Evolutionary conservation across 2,797 vertebrate genomes (phyloP).

Genomic region (Chaenodraco wilsoni): DNA sequence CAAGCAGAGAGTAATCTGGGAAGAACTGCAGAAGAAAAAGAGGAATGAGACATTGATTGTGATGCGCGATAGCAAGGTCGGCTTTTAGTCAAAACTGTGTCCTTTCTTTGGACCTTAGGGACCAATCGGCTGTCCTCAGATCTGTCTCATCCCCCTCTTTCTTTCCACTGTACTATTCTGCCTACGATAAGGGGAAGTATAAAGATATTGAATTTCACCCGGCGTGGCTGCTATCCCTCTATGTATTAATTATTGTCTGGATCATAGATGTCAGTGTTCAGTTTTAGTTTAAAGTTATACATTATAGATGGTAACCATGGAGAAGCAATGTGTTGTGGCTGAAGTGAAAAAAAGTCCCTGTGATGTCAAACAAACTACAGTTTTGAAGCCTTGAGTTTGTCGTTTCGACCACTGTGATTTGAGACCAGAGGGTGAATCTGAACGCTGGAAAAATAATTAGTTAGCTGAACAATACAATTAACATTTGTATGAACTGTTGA

Average conservation of each 20-base stretch:
- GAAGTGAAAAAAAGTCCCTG: too few species aligned
- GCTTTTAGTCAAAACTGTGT: not conserved
- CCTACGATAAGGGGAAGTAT: not conserved
- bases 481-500: too few species aligned
- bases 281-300: not conserved
- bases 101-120: constrained; percentile 5
- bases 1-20: not conserved
- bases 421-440: too few species aligned
- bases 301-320: not conserved
- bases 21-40: not conserved
- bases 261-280: not conserved
- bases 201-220: constrained; percentile 3
- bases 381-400: too few species aligned
- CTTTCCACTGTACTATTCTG: not conserved
- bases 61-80: not conserved
- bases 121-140: constrained; percentile 11
- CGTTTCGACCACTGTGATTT: too few species aligned
- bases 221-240: not conserved
- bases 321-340: not conserved
- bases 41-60: constrained; percentile 6
- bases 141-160: not conserved
- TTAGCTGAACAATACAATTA: too few species aligned
- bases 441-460: too few species aligned
- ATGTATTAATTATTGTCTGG: not conserved
- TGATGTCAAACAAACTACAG: too few species aligned